Evolutionary conservation across 2,113 vertebrate genomes (phyloP), one percentile per base, ranked within the genome.

Genomic region (Misgurnus mizolepis): DNA sequence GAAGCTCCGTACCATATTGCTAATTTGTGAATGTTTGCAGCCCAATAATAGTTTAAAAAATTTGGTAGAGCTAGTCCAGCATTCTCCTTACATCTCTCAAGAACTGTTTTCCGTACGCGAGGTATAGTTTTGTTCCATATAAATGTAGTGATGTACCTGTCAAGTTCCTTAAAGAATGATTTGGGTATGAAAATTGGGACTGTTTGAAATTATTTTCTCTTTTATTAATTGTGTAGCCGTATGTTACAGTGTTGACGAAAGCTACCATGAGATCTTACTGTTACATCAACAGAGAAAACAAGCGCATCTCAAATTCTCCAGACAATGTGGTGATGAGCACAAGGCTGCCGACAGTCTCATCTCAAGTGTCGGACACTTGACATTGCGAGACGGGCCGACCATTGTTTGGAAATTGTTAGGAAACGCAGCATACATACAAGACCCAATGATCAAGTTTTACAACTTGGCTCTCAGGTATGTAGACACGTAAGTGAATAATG

Each of bases 291-390:
- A 39, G 50, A 56, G 50, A 41, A 72, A 34, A 72, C 69, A 61
- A 74, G 40, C 22, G 27, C 71, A 18, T 61, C 39, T 74, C 50
- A 0, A 61, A 40, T 73, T 73, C 70, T 73, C 70, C 70, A 73
- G 55, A 73, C 70, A 45, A 56, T 73, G 53, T 41, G 17, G 10
- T 41, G 70, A 58, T 58, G 70, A 73, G 55, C 53, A 73, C 12
- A 34, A 41, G 70, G 55, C 58, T 14, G 40, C 53, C 1, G 56
- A 18, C 39, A 6, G 6, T 43, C 71, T 71, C 69, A 40, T 71
- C 69, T 74, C 71, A 15, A 9, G 71, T 74, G 56, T 74, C 71
- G 41, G 39, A 58, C 50, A 72, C 70, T 60, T 58, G 55, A 43
- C 40, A 45, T 60, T 74, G 41, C 6, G 39, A 74, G 55, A 61